Evolutionary conservation across 2,888 invertebrate species (phyloP).

Genomic region (Rhaphigaster nebulosa): DNA sequence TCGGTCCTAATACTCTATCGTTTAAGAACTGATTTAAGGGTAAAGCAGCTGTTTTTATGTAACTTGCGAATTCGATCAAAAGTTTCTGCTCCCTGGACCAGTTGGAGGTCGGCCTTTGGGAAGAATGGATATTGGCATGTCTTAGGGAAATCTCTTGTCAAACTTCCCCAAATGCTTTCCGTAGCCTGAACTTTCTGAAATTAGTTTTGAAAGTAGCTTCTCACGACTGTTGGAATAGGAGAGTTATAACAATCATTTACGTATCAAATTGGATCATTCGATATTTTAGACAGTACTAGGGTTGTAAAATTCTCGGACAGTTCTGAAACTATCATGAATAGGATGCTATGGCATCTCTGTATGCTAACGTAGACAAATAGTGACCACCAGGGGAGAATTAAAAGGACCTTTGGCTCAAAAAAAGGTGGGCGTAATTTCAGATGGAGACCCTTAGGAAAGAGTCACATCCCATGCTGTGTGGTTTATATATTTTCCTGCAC

Average conservation of each 20-base stretch:
- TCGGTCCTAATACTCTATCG: not conserved
- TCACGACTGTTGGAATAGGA: not conserved
- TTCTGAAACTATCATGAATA: not conserved
- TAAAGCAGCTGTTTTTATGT: constrained; percentile 12
- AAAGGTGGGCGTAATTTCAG: no score
- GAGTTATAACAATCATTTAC: not conserved
- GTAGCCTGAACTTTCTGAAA: not conserved
- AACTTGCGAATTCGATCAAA: constrained; percentile 7
- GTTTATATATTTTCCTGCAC: no score
- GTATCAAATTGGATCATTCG: not conserved
- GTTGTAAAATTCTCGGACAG: not conserved
- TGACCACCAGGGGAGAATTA: no score
- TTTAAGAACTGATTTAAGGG: not conserved
- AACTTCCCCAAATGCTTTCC: constrained; percentile 23
- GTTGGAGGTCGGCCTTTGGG: not conserved
- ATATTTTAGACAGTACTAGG: not conserved
- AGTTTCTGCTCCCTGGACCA: not conserved
- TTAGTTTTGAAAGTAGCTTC: constrained; percentile 15
- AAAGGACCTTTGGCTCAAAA: no score
- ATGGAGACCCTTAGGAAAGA: no score
- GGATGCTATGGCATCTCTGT: no score
- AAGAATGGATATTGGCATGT: constrained; percentile 27
- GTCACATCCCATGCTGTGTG: no score
- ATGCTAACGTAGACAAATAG: no score
- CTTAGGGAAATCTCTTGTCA: constrained; percentile 18